A percentile compares a stretch with the other conserved stretches of the same genome.
Conservation (phyloP, 2,888 invertebrate genomes). For the Synergus japonicus region DNA sequence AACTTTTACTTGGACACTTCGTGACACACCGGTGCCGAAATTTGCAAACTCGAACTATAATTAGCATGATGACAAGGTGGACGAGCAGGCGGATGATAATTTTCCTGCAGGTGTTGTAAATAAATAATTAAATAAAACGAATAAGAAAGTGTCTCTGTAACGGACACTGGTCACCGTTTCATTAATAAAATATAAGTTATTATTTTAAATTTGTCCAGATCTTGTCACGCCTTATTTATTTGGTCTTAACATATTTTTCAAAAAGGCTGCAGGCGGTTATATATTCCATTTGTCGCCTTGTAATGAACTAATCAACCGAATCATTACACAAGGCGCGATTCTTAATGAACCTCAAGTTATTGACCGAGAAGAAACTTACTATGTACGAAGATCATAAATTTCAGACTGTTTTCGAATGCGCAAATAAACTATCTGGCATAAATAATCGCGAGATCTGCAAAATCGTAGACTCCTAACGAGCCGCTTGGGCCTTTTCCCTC, state of each 20-base stretch:
- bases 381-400: conserved; percentile 15
- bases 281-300: background rate
- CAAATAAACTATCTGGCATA: conserved; percentile 10
- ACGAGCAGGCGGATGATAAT: background rate
- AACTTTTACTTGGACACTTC: background rate
- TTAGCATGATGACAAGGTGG: background rate
- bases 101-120: background rate
- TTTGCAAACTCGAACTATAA: conserved; percentile 1
- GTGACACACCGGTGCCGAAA: background rate
- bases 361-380: background rate
- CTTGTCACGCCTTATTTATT: background rate
- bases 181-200: background rate
- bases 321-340: background rate
- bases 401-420: background rate
- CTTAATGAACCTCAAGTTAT: conserved; percentile 2
- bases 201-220: background rate
- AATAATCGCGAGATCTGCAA: conserved; percentile 2
- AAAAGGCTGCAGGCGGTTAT: background rate
- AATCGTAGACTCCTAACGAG: background rate
- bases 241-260: background rate
- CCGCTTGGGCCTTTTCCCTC: conserved; percentile 6
- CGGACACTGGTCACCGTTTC: background rate
- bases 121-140: background rate
- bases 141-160: background rate
- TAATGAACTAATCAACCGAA: background rate